phyloP scores from a whole-genome alignment of 2,888 invertebrate species.

The Neria commutata region DNA sequence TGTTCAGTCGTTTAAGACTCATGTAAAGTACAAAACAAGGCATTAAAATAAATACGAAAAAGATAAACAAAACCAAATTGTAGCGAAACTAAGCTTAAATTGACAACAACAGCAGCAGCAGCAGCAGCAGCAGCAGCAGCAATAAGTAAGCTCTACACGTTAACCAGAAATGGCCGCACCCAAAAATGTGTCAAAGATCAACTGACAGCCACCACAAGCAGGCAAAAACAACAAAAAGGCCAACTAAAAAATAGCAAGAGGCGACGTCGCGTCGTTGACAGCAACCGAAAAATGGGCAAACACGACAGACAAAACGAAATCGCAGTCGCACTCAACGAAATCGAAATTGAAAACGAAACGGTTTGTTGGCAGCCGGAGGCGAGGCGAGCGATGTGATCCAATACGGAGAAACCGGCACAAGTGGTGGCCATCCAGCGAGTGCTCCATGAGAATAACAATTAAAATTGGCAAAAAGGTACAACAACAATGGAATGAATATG shows the following conservation, averaged over 20 bases:
- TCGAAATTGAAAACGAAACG: neutral
- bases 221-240: constrained; percentile 27
- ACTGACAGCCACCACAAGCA: constrained; percentile 46
- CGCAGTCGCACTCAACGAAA: constrained; percentile 40
- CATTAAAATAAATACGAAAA: too few species aligned
- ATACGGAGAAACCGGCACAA: too few species aligned
- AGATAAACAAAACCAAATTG: neutral
- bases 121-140: constrained; percentile 15
- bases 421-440: too few species aligned
- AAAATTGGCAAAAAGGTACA: too few species aligned
- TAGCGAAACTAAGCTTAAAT: constrained; percentile 24
- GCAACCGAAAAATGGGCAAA: constrained; percentile 24
- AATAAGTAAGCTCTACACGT: constrained; percentile 22
- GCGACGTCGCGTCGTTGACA: constrained; percentile 2
- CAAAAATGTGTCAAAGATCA: constrained; percentile 54
- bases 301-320: constrained; percentile 36
- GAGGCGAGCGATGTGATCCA: too few species aligned
- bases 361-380: too few species aligned
- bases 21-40: too few species aligned
- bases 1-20: too few species aligned
- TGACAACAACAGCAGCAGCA: neutral
- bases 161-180: constrained; percentile 41
- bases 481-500: too few species aligned
- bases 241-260: constrained; percentile 20
- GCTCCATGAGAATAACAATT: constrained; percentile 50